Percentiles rank a stretch among this genome's conserved stretches.
phyloP scores from a whole-genome alignment of 2,888 invertebrate genomes.

The Girardia tigrina region DNA sequence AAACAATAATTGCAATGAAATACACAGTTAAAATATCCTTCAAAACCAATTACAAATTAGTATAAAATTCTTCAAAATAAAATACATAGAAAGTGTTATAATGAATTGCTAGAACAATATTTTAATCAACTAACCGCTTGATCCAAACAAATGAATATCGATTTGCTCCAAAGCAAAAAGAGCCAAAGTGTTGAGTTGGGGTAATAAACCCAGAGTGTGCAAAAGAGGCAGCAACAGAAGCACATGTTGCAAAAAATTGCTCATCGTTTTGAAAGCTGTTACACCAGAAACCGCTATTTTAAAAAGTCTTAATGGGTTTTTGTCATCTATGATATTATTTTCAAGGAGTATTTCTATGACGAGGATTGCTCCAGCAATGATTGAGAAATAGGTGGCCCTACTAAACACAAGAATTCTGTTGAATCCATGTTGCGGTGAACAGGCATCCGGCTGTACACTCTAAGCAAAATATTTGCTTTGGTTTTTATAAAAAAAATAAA shows the following conservation, averaged over 20 bases:
- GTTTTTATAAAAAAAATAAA: neutral
- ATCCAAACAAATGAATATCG: slow-evolving; percentile 56
- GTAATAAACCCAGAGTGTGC: slow-evolving; percentile 84
- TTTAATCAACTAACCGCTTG: slow-evolving; percentile 58
- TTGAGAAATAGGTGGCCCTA: slow-evolving; percentile 77
- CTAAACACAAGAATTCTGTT: slow-evolving; percentile 85
- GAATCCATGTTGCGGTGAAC: slow-evolving; percentile 60
- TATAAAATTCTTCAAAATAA: slow-evolving; percentile 20
- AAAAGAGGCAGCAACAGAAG: slow-evolving; percentile 78
- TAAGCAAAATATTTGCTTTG: neutral
- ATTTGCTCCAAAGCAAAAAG: slow-evolving; percentile 88
- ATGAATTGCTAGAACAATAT: neutral
- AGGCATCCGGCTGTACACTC: slow-evolving; percentile 73
- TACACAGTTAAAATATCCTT: too few relatives aligned
- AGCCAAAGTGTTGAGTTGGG: slow-evolving; percentile 82
- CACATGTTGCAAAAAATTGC: slow-evolving; percentile 1
- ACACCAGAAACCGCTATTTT: neutral
- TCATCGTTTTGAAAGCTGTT: neutral
- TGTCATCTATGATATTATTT: neutral
- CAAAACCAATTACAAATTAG: slow-evolving; percentile 20
- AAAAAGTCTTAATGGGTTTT: neutral
- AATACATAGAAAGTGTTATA: slow-evolving; percentile 7
- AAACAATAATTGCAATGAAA: too few relatives aligned
- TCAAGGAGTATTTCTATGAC: neutral
- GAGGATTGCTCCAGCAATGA: slow-evolving; percentile 57